phyloP scores from a whole-genome alignment of 2,113 vertebrate species.

The Ptilorrhoa leucosticta region DNA sequence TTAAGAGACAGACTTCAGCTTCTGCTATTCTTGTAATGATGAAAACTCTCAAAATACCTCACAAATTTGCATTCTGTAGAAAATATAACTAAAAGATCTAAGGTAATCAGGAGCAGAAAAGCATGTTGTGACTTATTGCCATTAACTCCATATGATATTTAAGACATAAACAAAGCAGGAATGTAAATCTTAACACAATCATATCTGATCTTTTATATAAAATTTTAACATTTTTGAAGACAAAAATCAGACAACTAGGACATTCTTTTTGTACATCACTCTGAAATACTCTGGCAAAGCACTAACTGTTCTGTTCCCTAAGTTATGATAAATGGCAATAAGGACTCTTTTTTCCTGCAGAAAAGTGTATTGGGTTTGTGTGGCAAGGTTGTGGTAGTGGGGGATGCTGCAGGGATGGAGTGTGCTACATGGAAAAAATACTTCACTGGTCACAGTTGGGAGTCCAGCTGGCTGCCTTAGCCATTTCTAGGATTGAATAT shows the following conservation, averaged over 20 bases:
- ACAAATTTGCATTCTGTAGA: background rate
- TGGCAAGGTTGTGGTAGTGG: background rate
- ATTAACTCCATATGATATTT: background rate
- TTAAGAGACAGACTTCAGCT: constrained; percentile 1
- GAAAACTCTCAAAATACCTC: background rate
- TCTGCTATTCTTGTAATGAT: background rate
- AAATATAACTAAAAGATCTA: background rate
- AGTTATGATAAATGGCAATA: background rate
- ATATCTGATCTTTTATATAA: background rate
- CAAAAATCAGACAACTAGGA: background rate
- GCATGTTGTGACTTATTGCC: background rate
- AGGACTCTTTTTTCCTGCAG: background rate
- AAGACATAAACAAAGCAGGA: background rate
- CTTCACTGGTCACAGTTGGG: background rate
- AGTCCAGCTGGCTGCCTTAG: background rate
- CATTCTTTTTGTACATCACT: background rate
- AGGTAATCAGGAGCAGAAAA: background rate
- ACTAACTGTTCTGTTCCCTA: background rate
- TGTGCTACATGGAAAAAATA: background rate
- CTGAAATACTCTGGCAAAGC: background rate
- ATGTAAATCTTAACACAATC: background rate
- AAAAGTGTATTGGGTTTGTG: background rate
- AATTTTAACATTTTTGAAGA: background rate
- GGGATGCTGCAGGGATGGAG: background rate
- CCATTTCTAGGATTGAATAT: background rate